These are phyloP conservation scores for Syrmaticus mikado DNA, from an alignment of 2,113 vertebrate species.

Conservation along the genomic window DNA sequence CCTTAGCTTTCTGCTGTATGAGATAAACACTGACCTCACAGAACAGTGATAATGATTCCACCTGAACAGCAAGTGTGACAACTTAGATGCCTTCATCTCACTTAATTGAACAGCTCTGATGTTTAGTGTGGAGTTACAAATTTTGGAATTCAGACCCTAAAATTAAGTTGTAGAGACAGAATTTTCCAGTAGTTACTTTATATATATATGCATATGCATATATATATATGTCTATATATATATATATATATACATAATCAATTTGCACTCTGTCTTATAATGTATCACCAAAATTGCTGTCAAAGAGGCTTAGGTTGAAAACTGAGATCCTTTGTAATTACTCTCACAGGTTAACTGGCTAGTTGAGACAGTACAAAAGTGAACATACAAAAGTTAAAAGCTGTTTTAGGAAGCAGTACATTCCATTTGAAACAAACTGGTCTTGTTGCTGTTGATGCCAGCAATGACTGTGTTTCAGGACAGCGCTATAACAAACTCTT, in stretches of 20 bases:
- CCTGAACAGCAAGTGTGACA: background rate
- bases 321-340: background rate
- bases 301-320: background rate
- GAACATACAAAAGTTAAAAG: background rate
- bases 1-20: background rate
- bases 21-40: background rate
- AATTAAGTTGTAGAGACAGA: background rate
- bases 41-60: background rate
- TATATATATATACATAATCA: background rate
- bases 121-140: background rate
- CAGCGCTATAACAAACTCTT: background rate
- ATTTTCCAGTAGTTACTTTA: background rate
- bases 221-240: no score
- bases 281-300: background rate
- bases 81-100: background rate
- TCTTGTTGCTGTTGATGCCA: background rate
- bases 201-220: no score
- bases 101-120: background rate
- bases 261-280: background rate
- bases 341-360: background rate
- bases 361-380: background rate
- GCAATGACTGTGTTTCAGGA: background rate
- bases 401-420: background rate
- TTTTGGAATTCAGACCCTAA: background rate
- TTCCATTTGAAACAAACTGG: background rate